Conservation (phyloP, 2,797 vertebrate species). For the Malacoraja senta region DNA sequence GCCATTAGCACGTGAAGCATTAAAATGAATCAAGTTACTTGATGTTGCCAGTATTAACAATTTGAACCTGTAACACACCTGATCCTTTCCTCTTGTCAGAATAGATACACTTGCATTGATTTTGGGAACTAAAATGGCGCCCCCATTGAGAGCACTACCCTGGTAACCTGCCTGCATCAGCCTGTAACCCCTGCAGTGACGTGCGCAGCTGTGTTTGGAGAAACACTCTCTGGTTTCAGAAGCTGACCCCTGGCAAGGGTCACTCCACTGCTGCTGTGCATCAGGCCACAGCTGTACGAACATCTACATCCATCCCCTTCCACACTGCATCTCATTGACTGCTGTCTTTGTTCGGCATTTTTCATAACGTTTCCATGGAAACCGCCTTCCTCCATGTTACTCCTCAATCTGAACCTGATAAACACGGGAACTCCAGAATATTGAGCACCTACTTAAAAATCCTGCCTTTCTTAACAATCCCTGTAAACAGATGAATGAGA, state of each 20-base stretch:
- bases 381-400: not conserved
- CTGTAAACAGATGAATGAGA: not conserved
- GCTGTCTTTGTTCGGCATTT: slow-evolving; percentile 7
- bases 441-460: not conserved
- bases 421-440: not conserved
- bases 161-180: not conserved
- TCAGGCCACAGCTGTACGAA: slow-evolving; percentile 39
- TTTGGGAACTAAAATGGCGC: not conserved
- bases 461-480: not conserved
- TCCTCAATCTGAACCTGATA: no score
- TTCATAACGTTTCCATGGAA: not conserved
- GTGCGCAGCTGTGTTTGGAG: slow-evolving; percentile 30
- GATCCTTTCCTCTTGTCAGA: not conserved
- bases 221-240: slow-evolving; percentile 2
- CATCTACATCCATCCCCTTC: slow-evolving; percentile 25
- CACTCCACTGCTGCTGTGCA: not conserved
- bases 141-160: not conserved
- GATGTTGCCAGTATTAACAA: no score
- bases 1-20: no score
- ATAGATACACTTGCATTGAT: not conserved
- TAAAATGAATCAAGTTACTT: no score
- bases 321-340: slow-evolving; percentile 33
- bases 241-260: not conserved
- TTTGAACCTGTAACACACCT: not conserved
- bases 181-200: not conserved